Evolutionary conservation across 1,140 invertebrate species (phyloP), one percentile per base, ranked within the genome.

Genomic region (Daktulosphaira vitifoliae): DNA sequence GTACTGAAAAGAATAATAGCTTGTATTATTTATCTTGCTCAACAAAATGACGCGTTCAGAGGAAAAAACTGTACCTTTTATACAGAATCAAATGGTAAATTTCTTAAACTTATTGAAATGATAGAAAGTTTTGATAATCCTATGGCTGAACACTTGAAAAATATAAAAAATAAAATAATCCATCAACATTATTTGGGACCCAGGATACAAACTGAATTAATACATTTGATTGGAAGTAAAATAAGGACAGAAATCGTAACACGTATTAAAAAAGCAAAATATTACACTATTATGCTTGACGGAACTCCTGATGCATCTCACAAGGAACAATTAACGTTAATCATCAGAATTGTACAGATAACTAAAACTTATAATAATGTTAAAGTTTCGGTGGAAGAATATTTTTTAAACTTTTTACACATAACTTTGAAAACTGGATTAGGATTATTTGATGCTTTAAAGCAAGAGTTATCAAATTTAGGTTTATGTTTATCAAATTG

Each of bases 161-260:
- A n/a, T n/a, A n/a, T n/a, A n/a, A n/a, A n/a, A n/a, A n/a, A n/a
- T n/a, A n/a, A n/a, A n/a, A n/a, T n/a, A n/a, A n/a, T n/a, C n/a
- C n/a, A n/a, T n/a, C n/a, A n/a, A n/a, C n/a, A n/a, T n/a, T n/a
- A n/a, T n/a, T n/a, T n/a, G n/a, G n/a, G n/a, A n/a, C n/a, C n/a
- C n/a, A n/a, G n/a, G n/a, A n/a, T n/a, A n/a, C n/a, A n/a, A n/a
- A n/a, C n/a, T n/a, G n/a, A n/a, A n/a, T n/a, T n/a, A n/a, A n/a
- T n/a, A n/a, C n/a, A n/a, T n/a, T n/a, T n/a, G n/a, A n/a, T n/a
- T n/a, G n/a, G n/a, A n/a, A 49, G 9, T 37, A 67, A 51, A 51
- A 67, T 72, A 62, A 68, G 68, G 67, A 54, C 56, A 53, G 50
- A 46, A 52, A 71, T 73, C 38, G 42, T 71, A 18, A 20, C 65